Evolutionary conservation across 2,888 invertebrate genomes (phyloP).

Genomic region (Limnephilus lunatus): DNA sequence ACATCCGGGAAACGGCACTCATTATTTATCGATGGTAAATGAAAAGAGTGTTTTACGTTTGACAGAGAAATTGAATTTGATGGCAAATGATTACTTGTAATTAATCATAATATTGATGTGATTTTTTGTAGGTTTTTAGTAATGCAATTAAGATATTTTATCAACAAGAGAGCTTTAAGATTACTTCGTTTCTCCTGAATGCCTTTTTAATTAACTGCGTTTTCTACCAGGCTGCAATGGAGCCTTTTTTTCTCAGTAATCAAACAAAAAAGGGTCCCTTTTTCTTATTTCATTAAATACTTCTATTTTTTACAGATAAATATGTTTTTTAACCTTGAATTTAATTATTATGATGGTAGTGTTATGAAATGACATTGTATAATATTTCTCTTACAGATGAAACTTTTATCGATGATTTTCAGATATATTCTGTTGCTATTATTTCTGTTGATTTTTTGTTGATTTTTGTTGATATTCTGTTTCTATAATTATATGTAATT

Average conservation of each 20-base stretch:
- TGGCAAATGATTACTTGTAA: neutral
- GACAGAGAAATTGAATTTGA: neutral
- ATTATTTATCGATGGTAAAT: neutral
- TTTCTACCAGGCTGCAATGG: too few relatives aligned
- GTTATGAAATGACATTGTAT: too few relatives aligned
- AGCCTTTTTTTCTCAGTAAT: neutral
- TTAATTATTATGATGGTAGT: too few relatives aligned
- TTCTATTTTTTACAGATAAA: neutral
- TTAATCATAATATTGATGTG: neutral
- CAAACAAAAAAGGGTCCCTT: neutral
- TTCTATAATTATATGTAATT: too few relatives aligned
- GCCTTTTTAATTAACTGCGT: neutral
- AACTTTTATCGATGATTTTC: too few relatives aligned
- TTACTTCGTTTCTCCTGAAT: neutral
- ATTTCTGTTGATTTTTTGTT: too few relatives aligned
- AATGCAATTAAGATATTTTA: neutral
- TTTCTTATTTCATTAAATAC: neutral
- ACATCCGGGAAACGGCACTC: neutral
- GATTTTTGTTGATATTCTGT: too few relatives aligned
- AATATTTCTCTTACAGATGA: neutral
- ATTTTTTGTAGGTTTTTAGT: neutral
- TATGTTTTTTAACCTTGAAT: neutral
- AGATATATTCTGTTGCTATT: too few relatives aligned
- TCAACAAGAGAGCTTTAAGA: neutral
- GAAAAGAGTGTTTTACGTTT: neutral